A percentile compares a stretch with the other conserved stretches of the same genome.
Evolutionary conservation across 1,140 invertebrate species (phyloP).

Genomic region (Stenopsyche tienmushanensis): DNA sequence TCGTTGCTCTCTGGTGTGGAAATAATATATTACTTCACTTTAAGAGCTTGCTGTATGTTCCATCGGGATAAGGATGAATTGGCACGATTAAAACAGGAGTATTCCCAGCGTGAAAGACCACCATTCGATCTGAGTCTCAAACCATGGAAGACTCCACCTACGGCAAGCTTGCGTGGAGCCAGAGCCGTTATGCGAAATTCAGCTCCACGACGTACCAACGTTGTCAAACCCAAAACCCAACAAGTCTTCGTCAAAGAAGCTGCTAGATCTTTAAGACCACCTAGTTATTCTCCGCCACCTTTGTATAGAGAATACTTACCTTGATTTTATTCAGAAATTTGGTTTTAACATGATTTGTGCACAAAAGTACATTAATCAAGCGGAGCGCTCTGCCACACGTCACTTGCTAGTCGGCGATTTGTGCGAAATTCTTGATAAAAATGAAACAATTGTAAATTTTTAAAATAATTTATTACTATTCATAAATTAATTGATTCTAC

Average conservation of each 20-base stretch:
- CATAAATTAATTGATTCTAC: too few relatives aligned
- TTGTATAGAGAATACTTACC: constrained; percentile 35
- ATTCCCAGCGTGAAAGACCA: constrained; percentile 46
- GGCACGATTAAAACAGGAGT: constrained; percentile 44
- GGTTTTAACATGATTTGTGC: too few relatives aligned
- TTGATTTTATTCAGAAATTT: constrained; percentile 11
- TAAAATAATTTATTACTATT: too few relatives aligned
- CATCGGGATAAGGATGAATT: constrained; percentile 49
- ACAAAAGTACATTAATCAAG: too few relatives aligned
- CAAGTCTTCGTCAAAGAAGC: constrained; percentile 27
- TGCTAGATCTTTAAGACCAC: constrained; percentile 9
- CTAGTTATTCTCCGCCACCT: constrained; percentile 37
- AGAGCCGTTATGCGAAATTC: constrained; percentile 19
- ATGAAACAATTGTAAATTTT: too few relatives aligned
- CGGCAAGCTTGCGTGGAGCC: constrained; percentile 19
- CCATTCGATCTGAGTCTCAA: constrained; percentile 50
- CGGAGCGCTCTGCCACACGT: too few relatives aligned
- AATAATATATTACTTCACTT: constrained; percentile 70
- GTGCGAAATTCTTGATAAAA: too few relatives aligned
- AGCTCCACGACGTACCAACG: neutral
- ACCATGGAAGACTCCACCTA: constrained; percentile 39
- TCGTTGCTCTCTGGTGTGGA: constrained; percentile 72
- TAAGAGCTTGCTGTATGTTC: constrained; percentile 66
- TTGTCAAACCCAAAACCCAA: neutral
- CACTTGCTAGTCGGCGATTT: too few relatives aligned